Evolutionary conservation across 2,888 invertebrate species (phyloP).

Genomic region (Apotomis betuletana): DNA sequence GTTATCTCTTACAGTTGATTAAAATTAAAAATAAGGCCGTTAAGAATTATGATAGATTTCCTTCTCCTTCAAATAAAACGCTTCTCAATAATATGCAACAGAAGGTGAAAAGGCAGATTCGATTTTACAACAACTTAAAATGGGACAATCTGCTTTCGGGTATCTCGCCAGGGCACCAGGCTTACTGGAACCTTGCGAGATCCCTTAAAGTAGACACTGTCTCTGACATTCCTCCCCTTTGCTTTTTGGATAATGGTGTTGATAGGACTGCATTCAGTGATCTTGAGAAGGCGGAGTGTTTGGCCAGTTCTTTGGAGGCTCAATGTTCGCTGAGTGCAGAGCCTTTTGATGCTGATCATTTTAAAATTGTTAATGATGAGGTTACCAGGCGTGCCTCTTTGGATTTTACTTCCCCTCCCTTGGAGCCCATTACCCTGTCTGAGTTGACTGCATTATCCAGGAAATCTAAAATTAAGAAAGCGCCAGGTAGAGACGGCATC

Average conservation of each 20-base stretch:
- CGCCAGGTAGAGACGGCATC: no score
- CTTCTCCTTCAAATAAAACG: neutral
- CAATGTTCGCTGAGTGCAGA: neutral
- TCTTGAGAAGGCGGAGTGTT: neutral
- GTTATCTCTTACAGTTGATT: no score
- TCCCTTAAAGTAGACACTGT: neutral
- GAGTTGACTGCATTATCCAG: no score
- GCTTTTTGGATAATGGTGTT: neutral
- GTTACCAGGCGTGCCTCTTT: no score
- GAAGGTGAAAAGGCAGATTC: neutral
- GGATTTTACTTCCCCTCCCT: no score
- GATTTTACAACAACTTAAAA: neutral
- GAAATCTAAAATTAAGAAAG: no score
- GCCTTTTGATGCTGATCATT: no score
- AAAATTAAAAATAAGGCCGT: neutral
- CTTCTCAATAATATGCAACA: neutral
- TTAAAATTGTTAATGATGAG: no score
- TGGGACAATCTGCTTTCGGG: neutral
- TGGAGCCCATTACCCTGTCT: no score
- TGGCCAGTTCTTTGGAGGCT: neutral
- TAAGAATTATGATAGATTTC: neutral
- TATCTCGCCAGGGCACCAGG: neutral
- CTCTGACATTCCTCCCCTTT: neutral
- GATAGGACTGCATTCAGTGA: neutral
- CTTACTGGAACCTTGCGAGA: neutral